phyloP scores from a whole-genome alignment of 2,797 vertebrate genomes.

The Vultur gryphus region DNA sequence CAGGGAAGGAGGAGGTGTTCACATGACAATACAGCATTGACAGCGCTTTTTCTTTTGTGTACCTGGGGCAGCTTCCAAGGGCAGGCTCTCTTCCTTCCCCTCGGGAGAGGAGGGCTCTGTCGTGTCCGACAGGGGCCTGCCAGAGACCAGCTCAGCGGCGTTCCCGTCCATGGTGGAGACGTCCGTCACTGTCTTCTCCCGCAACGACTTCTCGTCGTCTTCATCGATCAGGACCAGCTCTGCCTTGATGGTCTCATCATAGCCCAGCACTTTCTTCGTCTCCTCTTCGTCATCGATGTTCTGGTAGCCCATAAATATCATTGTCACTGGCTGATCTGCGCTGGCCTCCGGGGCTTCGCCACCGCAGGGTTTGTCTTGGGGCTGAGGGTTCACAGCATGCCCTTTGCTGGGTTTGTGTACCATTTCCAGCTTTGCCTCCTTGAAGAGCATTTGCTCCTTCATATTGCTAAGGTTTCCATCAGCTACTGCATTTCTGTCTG shows the following conservation, averaged over 20 bases:
- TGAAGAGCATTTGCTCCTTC: constrained; percentile 85
- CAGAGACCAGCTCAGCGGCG: constrained; percentile 92
- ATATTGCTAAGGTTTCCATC: constrained; percentile 80
- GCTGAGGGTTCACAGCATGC: constrained; percentile 68
- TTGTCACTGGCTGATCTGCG: constrained; percentile 89
- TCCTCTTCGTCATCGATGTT: constrained; percentile 90
- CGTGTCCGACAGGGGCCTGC: constrained; percentile 86
- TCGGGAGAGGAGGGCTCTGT: constrained; percentile 94
- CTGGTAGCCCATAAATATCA: constrained; percentile 98
- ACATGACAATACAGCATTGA: constrained; percentile 99
- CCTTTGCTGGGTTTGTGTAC: constrained; percentile 80
- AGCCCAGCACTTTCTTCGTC: constrained; percentile 91
- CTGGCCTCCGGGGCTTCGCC: constrained; percentile 75
- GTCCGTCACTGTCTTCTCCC: constrained; percentile 97
- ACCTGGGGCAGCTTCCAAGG: constrained; percentile 84
- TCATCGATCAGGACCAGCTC: constrained; percentile 95
- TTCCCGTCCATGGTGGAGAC: constrained; percentile 91
- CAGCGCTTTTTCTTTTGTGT: constrained; percentile 95
- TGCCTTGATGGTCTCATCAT: constrained; percentile 92
- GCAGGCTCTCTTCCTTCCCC: constrained; percentile 89
- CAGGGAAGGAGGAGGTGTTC: constrained; percentile 78
- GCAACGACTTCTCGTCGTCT: constrained; percentile 92
- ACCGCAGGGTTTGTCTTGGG: constrained; percentile 62
- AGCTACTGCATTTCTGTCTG: constrained; percentile 72
- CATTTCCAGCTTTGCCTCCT: constrained; percentile 87